Base-by-base conservation (phyloP, 2,113 vertebrate species). In the Anser brachyrhynchus region DNA sequence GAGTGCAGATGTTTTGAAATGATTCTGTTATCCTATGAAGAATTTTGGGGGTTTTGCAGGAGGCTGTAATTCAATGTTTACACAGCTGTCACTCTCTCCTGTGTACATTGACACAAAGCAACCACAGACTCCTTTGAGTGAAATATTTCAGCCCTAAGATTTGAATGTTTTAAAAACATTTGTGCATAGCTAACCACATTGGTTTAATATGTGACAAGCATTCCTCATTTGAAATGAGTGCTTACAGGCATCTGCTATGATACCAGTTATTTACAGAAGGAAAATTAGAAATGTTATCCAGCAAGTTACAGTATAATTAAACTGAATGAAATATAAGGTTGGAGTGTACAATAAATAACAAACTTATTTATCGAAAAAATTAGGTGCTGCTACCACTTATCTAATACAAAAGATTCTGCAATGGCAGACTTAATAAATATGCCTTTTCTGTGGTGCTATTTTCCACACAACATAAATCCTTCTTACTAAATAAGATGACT, bases 281-380 rank as follows among this genome's bases (percentile, higher is more conserved):
- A 92, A 89, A 92, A 93, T 69, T 18, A 72, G 80, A 89, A 95
- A 75, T 54, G 39, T 62, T 77, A 73, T 74, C 44, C 35, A 90
- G 58, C 49, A 26, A 61, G 74, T 91, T 84, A n/a, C 73, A 64
- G 5, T 87, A n/a, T 73, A 92, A 93, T 95, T 94, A 94, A 94
- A 93, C 43, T 18, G 76, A 92, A 54, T 16, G 31, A 87, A 89
- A 71, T 54, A 28, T 9, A 37, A 84, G 61, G 49, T 49, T 41
- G 43, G 20, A 84, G 17, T n/a, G 46, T 37, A 51, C 51, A 62
- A 78, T 92, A 89, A 73, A 94, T 75, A 89, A 72, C 49, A 31
- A 59, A 51, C 67, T 39, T 90, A 52, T 77, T 78, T 86, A 23
- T 52, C 86, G 64, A 64, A 84, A 93, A 89, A 87, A n/a, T 22